Evolutionary conservation across 2,113 vertebrate genomes (phyloP), one percentile per base, ranked within the genome.

Genomic region (Carlito syrichta): DNA sequence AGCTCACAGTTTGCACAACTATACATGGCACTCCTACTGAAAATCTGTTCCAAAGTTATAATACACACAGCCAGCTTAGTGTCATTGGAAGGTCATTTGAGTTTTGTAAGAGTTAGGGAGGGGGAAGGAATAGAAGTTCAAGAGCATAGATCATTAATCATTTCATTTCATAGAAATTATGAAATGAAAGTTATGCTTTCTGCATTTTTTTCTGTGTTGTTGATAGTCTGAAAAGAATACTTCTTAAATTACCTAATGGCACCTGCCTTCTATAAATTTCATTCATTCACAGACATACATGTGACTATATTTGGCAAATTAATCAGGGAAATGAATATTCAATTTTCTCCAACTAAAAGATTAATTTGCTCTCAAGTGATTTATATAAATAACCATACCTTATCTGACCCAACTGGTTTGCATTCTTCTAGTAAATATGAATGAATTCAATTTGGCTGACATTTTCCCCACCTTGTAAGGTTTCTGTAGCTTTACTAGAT

Each of bases 271-370:
- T 66, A 17, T 66, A 78, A 83, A 78, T 71, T 50, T 87, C 35
- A 76, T 86, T 62, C 62, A 69, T 63, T 58, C 77, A 63, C 48
- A 83, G 62, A 69, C 10, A 52, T 25, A 48, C 52, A 52, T 91
- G 23, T 88, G 35, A 78, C 76, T 62, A 73, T 91, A 88, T 78
- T 79, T 87, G 88, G 94, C 27, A 84, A 94, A 88, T 66, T 52
- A 69, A 63, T 78, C 77, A 87, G 82, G 22, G 13, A 87, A 23
- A 32, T 66, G 32, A 56, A 69, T 45, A 78, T 54, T 78, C 66
- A 56, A 79, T 78, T 73, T 78, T 86, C 43, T 87, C 23, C 45
- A 77, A 69, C 48, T 73, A 54, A 89, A 90, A 86, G 43, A 63
- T 48, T 38, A 82, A 32, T 86, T 81, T 91, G 14, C 32, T 91